A percentile compares a stretch with the other conserved stretches of the same genome.
These are phyloP conservation scores for Bombus terrestris DNA, from an alignment of 1,140 invertebrate species.

Conservation along the genomic window DNA sequence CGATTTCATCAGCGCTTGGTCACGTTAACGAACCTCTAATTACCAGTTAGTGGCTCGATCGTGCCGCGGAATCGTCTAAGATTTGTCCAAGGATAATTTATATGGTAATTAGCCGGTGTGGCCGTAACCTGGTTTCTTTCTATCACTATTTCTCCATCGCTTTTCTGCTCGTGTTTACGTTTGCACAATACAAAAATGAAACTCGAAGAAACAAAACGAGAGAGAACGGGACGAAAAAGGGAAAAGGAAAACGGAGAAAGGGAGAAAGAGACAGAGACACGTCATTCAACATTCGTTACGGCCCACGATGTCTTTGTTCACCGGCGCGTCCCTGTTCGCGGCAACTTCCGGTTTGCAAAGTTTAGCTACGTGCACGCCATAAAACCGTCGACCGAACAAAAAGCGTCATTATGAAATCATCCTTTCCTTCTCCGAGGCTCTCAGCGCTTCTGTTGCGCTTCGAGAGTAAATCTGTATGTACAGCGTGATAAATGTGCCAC, in stretches of 20 bases:
- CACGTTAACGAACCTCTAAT: slow-evolving; percentile 35
- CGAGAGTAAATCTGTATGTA: not conserved
- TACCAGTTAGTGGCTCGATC: not conserved
- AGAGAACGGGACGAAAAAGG: not conserved
- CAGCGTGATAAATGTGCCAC: slow-evolving; percentile 40
- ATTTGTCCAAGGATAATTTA: not conserved
- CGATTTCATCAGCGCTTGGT: not conserved
- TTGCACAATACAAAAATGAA: not conserved
- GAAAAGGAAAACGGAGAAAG: not conserved
- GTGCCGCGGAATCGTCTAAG: not conserved
- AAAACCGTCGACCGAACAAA: slow-evolving; percentile 5
- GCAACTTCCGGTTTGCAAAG: slow-evolving; percentile 35
- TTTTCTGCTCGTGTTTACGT: not conserved
- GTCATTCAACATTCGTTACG: slow-evolving; percentile 28
- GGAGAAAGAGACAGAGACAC: not conserved
- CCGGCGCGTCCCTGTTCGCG: slow-evolving; percentile 4
- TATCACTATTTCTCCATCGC: not conserved
- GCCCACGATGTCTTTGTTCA: slow-evolving; percentile 32
- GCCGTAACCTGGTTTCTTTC: not conserved
- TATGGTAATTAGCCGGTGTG: not conserved
- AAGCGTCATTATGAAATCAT: slow-evolving; percentile 3
- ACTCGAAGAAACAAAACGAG: not conserved
- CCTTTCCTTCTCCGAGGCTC: not conserved
- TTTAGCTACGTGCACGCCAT: slow-evolving; percentile 24
- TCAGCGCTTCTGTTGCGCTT: not conserved